A percentile compares a stretch with the other conserved stretches of the same genome.
Conservation (phyloP, 2,797 vertebrate species). For the Sphenodon punctatus region DNA sequence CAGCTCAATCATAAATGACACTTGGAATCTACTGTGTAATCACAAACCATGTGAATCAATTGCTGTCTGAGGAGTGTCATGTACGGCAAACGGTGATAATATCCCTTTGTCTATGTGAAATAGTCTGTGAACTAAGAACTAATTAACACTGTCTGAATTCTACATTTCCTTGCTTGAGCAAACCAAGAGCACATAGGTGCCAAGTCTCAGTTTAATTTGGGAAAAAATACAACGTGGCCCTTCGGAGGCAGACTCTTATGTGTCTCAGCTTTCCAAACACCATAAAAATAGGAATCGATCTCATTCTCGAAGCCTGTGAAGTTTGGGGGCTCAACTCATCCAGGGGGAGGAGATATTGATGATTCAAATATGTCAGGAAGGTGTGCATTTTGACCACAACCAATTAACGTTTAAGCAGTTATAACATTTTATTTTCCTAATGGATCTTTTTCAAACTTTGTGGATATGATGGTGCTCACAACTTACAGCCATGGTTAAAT, state of each 20-base stretch:
- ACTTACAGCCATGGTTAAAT: too few relatives aligned
- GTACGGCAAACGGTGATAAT: constrained; percentile 1
- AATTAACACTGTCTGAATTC: constrained; percentile 44
- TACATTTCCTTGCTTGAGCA: constrained; percentile 36
- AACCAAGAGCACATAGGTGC: neutral
- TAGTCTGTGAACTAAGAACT: constrained; percentile 48
- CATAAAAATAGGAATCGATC: too few relatives aligned
- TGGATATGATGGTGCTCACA: too few relatives aligned
- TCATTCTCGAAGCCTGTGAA: too few relatives aligned
- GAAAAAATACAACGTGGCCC: neutral
- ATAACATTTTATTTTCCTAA: too few relatives aligned
- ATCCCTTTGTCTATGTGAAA: constrained; percentile 52
- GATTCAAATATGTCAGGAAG: too few relatives aligned
- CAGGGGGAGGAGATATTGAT: too few relatives aligned
- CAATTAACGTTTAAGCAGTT: too few relatives aligned
- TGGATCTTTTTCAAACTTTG: too few relatives aligned
- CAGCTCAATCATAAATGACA: neutral
- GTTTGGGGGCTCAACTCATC: too few relatives aligned
- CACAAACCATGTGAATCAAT: neutral
- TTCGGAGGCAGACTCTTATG: neutral
- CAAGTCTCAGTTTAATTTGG: constrained; percentile 16
- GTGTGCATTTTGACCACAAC: too few relatives aligned
- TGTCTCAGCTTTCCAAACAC: too few relatives aligned
- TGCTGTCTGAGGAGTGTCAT: neutral
- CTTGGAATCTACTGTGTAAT: neutral